Evolutionary conservation across 2,797 vertebrate species (phyloP), one percentile per base, ranked within the genome.

Genomic region (Microhierax caerulescens): DNA sequence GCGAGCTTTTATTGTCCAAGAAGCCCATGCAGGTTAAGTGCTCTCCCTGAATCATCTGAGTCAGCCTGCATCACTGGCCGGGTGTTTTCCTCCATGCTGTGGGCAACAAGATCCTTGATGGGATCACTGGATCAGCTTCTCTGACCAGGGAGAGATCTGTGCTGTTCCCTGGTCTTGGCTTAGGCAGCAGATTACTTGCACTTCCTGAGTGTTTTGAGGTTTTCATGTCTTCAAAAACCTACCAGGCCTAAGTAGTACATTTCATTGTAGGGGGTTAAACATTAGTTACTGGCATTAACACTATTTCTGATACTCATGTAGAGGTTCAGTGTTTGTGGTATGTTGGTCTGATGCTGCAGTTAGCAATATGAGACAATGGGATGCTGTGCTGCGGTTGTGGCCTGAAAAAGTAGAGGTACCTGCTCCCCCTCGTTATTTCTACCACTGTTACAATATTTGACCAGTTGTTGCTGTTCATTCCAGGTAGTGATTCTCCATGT

Each of bases 181-280:
- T 36, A 53, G 32, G 23, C 6, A 13, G n/a, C 0, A 0, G 21
- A 36, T 39, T 59, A 41, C 25, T 34, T 28, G 4, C 2, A 4
- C 0, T 1, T 20, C 82, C 65, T 21, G 82, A 24, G 20, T 25
- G 13, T 69, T 85, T 57, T 16, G 7, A 59, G 10, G 10, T 67
- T 70, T 92, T 82, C 8, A 8, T 60, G 25, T 37, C 39, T 77
- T 82, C 11, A 12, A 5, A 81, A 68, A 50, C 17, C 2, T 39
- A 3, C 22, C 27, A 41, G 23, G 8, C 20, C 4, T 36, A 32
- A 68, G 12, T 8, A 32, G 7, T 13, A 2, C 22, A 3, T 70
- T 88, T 80, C 8, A 9, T 27, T 47, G 18, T 9, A 21, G 4
- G 13, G 6, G 5, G 3, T 45, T 85, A 79, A 50, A 23, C 3